Evolutionary conservation across 2,797 vertebrate genomes (phyloP).

Genomic region (Eulemur rubriventer): DNA sequence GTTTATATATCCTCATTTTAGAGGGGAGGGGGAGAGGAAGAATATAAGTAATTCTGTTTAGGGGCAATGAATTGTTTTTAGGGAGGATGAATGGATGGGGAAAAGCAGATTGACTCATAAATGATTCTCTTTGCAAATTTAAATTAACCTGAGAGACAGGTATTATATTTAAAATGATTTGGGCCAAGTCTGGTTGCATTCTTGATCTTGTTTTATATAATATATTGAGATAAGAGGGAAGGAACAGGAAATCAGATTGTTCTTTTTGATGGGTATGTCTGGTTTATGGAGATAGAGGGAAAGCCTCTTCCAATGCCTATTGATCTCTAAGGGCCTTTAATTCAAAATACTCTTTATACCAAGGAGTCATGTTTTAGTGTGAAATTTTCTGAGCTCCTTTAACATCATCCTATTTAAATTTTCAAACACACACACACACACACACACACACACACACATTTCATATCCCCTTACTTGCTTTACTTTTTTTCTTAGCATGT

Average conservation of each 20-base stretch:
- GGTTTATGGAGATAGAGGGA: too few species aligned
- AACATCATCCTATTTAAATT: neutral
- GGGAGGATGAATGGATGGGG: neutral
- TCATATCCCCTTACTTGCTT: neutral
- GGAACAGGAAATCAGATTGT: too few species aligned
- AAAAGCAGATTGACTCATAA: neutral
- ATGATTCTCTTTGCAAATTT: neutral
- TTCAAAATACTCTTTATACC: too few species aligned
- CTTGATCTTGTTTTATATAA: neutral
- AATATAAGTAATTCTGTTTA: neutral
- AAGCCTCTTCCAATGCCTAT: too few species aligned
- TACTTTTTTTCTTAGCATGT: constrained; percentile 17
- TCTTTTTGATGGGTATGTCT: too few species aligned
- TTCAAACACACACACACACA: neutral
- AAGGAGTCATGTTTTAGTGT: too few species aligned
- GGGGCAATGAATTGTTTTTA: neutral
- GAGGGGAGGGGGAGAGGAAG: neutral
- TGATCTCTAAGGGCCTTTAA: too few species aligned
- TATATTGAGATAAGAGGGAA: too few species aligned
- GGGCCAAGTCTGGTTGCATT: neutral
- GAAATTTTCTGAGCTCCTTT: too few species aligned
- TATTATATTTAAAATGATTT: neutral
- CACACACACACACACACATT: neutral
- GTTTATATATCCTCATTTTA: neutral
- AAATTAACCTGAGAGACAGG: neutral